Conservation (phyloP, 2,113 vertebrate species). For the Seriola rivoliana region DNA sequence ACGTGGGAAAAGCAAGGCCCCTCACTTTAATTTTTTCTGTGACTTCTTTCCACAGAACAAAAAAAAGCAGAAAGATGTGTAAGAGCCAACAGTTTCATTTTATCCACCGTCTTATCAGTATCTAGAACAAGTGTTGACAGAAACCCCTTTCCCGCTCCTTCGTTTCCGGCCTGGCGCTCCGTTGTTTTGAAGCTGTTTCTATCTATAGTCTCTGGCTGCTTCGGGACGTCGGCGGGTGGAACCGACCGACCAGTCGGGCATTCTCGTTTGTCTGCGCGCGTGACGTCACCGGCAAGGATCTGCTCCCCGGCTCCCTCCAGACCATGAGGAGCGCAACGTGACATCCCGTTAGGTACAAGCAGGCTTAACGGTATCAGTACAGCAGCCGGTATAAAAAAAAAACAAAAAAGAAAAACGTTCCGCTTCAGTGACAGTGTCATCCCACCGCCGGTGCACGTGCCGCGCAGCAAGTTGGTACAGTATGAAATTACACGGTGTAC, state of each 20-base stretch:
- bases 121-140: neutral
- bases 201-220: slow-evolving; percentile 44
- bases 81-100: neutral
- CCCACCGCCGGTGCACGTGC: slow-evolving; percentile 79
- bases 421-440: slow-evolving; percentile 36
- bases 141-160: neutral
- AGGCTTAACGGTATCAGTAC: slow-evolving; percentile 15
- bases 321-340: slow-evolving; percentile 86
- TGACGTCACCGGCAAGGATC: slow-evolving; percentile 78
- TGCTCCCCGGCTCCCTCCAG: slow-evolving; percentile 22
- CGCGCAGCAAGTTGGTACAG: slow-evolving; percentile 30
- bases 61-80: neutral
- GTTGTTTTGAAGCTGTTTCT: slow-evolving; percentile 26
- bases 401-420: slow-evolving; percentile 34
- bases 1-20: neutral
- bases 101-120: neutral
- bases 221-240: slow-evolving; percentile 55
- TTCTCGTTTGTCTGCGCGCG: slow-evolving; percentile 36
- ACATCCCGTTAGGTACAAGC: slow-evolving; percentile 50
- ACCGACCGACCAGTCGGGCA: slow-evolving; percentile 49
- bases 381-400: neutral
- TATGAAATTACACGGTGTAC: slow-evolving; percentile 47
- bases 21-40: too few species aligned
- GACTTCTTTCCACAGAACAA: neutral
- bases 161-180: neutral